Conservation (phyloP, 2,113 vertebrate species). For the Epinephelus fuscoguttatus region DNA sequence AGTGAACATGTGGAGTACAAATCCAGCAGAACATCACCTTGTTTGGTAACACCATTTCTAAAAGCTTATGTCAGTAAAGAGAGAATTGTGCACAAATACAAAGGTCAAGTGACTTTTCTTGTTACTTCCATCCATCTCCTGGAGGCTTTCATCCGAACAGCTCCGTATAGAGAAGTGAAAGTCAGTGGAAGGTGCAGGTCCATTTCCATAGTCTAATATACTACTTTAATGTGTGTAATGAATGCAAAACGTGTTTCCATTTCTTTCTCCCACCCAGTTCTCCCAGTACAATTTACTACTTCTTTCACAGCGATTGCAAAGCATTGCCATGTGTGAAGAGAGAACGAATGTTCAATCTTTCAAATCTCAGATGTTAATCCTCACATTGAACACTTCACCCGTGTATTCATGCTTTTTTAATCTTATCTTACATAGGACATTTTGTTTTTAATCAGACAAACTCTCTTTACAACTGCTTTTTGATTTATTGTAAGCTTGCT, state of each 20-base stretch:
- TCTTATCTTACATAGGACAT: background rate
- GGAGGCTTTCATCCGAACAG: background rate
- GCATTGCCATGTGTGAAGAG: no score
- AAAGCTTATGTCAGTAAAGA: constrained; percentile 4
- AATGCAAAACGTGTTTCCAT: background rate
- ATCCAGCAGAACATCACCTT: constrained; percentile 32
- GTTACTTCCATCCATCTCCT: background rate
- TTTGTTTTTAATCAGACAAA: background rate
- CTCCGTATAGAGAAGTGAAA: background rate
- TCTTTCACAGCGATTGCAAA: background rate
- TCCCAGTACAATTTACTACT: background rate
- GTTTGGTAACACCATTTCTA: constrained; percentile 28
- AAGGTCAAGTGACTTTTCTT: constrained; percentile 32
- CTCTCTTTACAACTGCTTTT: background rate
- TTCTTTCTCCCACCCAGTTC: background rate
- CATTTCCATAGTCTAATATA: background rate
- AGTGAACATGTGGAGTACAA: background rate
- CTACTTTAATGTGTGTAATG: background rate
- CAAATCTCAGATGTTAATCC: background rate
- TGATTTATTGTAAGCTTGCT: background rate
- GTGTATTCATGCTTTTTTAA: background rate
- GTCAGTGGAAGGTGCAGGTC: background rate
- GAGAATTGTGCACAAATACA: background rate
- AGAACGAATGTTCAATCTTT: background rate
- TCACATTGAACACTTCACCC: background rate